Conservation (phyloP, 2,113 vertebrate genomes). For the Brienomyrus longianalis region DNA sequence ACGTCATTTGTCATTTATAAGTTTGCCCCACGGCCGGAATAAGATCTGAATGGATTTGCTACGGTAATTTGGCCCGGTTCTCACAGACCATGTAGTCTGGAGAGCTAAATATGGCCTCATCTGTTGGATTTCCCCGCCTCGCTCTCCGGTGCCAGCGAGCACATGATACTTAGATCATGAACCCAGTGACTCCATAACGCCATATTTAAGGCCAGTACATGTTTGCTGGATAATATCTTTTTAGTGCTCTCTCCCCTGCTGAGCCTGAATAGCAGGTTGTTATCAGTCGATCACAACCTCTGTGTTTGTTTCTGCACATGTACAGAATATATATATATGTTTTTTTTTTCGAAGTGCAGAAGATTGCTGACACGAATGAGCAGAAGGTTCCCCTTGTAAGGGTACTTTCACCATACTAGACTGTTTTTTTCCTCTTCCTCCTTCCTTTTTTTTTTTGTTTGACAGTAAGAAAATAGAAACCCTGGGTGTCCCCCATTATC, state of each 20-base stretch:
- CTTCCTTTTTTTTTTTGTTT: background rate
- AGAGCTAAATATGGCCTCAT: background rate
- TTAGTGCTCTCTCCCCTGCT: background rate
- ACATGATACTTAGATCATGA: background rate
- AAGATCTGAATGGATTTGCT: background rate
- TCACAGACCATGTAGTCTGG: background rate
- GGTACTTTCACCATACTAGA: background rate
- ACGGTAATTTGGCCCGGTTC: background rate
- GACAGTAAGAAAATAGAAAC: background rate
- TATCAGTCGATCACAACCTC: background rate
- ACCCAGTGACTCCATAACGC: background rate
- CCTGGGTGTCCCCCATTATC: constrained; percentile 14
- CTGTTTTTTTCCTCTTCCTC: background rate
- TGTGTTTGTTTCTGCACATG: background rate
- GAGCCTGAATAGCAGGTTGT: background rate
- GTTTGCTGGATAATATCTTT: background rate
- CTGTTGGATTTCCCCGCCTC: background rate
- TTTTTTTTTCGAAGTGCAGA: background rate
- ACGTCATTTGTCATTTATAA: background rate
- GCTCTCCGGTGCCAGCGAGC: background rate
- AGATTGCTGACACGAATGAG: background rate
- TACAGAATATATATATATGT: background rate
- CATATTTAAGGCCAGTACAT: background rate
- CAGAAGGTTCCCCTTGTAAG: background rate
- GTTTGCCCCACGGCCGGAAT: background rate